Evolutionary conservation across 2,888 invertebrate species (phyloP).

Genomic region (Yponomeuta evonymella): DNA sequence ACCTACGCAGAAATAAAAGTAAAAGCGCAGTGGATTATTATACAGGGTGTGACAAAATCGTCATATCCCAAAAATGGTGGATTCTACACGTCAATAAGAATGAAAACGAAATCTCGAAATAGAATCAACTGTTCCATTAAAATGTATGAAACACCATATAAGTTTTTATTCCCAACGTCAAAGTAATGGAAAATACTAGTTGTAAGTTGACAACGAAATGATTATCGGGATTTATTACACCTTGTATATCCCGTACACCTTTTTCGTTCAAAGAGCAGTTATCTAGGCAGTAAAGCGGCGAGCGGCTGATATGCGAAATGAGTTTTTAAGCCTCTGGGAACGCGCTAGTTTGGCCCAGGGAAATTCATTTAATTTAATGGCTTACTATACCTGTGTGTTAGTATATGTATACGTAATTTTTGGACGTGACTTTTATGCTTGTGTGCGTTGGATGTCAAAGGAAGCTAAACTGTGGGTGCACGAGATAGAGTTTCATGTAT

Average conservation of each 20-base stretch:
- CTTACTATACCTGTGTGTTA: conserved; percentile 17
- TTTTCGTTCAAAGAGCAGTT: conserved; percentile 23
- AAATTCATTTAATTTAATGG: conserved; percentile 54
- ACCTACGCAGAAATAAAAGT: background rate
- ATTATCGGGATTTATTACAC: too few relatives aligned
- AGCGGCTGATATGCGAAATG: conserved; percentile 52
- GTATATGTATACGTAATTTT: background rate
- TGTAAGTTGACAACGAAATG: too few relatives aligned
- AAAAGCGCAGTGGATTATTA: background rate
- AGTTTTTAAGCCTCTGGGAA: conserved; percentile 45
- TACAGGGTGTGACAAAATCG: background rate
- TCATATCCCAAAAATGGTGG: too few relatives aligned
- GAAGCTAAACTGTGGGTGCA: too few relatives aligned
- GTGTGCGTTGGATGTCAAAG: too few relatives aligned
- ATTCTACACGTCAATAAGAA: too few relatives aligned
- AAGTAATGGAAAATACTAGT: too few relatives aligned
- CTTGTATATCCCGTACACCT: conserved; percentile 19
- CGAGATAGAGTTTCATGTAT: too few relatives aligned
- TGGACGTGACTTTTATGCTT: background rate
- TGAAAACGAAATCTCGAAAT: too few relatives aligned
- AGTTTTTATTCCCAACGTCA: too few relatives aligned
- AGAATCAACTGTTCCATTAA: too few relatives aligned
- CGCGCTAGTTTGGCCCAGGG: conserved; percentile 36
- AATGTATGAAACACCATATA: too few relatives aligned
- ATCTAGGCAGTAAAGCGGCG: conserved; percentile 21